phyloP scores from a whole-genome alignment of 2,113 vertebrate genomes.

The Morone chrysops region DNA sequence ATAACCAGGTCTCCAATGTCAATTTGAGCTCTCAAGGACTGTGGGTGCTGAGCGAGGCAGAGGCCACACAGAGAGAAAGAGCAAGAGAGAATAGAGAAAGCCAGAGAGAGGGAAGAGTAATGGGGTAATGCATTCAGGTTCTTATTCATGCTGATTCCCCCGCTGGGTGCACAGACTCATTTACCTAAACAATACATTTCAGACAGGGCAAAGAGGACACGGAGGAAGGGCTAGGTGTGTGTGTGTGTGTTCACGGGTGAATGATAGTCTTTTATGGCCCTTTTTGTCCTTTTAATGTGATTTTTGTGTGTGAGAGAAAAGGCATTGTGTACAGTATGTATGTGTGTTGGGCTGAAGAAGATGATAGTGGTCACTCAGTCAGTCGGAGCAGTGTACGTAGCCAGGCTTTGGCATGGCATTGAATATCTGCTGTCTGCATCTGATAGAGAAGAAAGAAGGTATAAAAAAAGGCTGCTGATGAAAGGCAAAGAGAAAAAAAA shows the following conservation, averaged over 20 bases:
- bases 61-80: constrained; percentile 64
- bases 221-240: constrained; percentile 36
- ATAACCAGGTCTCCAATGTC: constrained; percentile 78
- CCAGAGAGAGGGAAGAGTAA: constrained; percentile 61
- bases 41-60: constrained; percentile 68
- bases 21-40: constrained; percentile 81
- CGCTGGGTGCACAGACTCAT: constrained; percentile 75
- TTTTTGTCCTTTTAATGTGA: constrained; percentile 20
- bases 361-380: neutral
- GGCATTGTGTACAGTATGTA: neutral
- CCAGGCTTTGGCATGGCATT: constrained; percentile 13
- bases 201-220: constrained; percentile 75
- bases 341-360: constrained; percentile 15
- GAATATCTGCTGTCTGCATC: constrained; percentile 60
- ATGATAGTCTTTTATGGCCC: constrained; percentile 50
- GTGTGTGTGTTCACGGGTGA: constrained; percentile 20
- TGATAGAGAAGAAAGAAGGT: constrained; percentile 57
- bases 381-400: neutral
- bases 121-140: constrained; percentile 74
- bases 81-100: constrained; percentile 2
- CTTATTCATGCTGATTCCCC: constrained; percentile 77
- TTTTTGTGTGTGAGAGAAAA: constrained; percentile 21
- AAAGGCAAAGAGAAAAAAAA: constrained; percentile 17
- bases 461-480: constrained; percentile 44
- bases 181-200: constrained; percentile 81